Percentiles rank a stretch among this genome's conserved stretches.
Evolutionary conservation across 2,888 invertebrate species (phyloP).

Genomic region (Achlya flavicornis): DNA sequence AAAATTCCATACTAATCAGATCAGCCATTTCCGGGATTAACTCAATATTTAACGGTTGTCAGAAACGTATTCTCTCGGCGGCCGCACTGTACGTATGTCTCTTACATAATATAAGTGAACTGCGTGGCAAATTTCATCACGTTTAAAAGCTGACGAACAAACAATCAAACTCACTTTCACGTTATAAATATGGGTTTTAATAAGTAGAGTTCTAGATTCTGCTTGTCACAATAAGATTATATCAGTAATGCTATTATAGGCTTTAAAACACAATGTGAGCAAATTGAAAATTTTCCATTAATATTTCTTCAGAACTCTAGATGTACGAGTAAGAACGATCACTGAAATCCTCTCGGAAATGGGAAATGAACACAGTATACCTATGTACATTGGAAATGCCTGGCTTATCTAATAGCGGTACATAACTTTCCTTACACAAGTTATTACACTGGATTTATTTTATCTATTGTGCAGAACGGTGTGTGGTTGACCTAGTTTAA

Average conservation of each 20-base stretch:
- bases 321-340: slow-evolving; percentile 30
- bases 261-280: neutral
- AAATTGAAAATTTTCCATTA: neutral
- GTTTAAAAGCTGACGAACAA: too few species aligned
- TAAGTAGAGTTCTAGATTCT: too few species aligned
- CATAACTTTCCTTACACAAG: slow-evolving; percentile 18
- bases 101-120: too few species aligned
- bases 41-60: too few species aligned
- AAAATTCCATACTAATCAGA: too few species aligned
- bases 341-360: slow-evolving; percentile 31
- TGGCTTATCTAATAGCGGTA: slow-evolving; percentile 20
- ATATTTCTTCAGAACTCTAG: slow-evolving; percentile 1
- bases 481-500: neutral
- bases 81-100: too few species aligned
- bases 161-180: too few species aligned
- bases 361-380: slow-evolving; percentile 41
- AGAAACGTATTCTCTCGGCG: too few species aligned
- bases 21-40: too few species aligned
- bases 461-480: neutral
- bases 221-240: neutral
- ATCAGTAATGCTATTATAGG: neutral
- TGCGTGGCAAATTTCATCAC: too few species aligned
- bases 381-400: slow-evolving; percentile 14
- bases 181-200: too few species aligned
- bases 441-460: slow-evolving; percentile 4